Evolutionary conservation across 2,113 vertebrate genomes (phyloP).

Genomic region (Clarias gariepinus): DNA sequence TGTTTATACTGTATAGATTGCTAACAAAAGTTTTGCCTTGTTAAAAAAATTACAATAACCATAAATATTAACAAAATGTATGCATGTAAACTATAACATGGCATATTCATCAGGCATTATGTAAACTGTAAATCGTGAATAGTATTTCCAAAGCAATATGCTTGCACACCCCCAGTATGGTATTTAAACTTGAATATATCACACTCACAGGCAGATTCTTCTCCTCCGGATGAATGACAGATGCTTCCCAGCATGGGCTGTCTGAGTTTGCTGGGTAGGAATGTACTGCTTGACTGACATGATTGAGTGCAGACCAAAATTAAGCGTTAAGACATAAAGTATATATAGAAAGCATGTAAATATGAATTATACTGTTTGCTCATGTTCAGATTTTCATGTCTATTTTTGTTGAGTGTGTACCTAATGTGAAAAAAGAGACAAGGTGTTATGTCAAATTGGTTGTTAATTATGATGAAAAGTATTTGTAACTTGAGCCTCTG

Average conservation of each 20-base stretch:
- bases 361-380: not conserved
- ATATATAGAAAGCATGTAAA: conserved; percentile 1
- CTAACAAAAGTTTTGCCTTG: not conserved
- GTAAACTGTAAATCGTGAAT: not conserved
- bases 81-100: not conserved
- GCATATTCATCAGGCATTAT: not conserved
- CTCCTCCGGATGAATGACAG: not conserved
- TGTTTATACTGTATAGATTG: too few relatives aligned
- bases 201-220: not conserved
- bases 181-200: not conserved
- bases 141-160: not conserved
- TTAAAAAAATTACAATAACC: not conserved
- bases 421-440: not conserved
- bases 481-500: conserved; percentile 51
- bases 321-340: not conserved
- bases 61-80: not conserved
- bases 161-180: not conserved
- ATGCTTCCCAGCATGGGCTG: not conserved
- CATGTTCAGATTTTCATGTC: not conserved
- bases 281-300: conserved; percentile 18
- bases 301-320: not conserved
- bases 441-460: not conserved
- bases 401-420: conserved; percentile 4
- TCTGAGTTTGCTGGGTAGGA: conserved; percentile 1
- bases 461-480: conserved; percentile 14